Percentiles rank a stretch among this genome's conserved stretches.
Conservation (phyloP, 2,888 invertebrate genomes). For the Dolomedes plantarius region DNA sequence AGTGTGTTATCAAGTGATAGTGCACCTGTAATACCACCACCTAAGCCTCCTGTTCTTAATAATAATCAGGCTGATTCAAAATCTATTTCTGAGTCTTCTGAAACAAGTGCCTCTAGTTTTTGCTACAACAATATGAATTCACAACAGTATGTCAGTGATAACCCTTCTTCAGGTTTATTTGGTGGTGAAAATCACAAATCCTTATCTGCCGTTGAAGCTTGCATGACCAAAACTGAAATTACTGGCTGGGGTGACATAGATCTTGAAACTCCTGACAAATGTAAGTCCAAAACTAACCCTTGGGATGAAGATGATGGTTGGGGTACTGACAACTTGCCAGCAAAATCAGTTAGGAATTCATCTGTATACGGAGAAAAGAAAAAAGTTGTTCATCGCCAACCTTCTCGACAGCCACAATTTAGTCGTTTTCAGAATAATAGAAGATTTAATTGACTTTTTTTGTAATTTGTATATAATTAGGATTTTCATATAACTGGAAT, state of each 20-base stretch:
- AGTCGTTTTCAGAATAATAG: neutral
- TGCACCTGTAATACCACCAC: slow-evolving; percentile 27
- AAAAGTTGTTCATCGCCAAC: neutral
- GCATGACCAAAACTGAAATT: neutral
- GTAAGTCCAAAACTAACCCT: neutral
- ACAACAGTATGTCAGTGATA: too few species aligned
- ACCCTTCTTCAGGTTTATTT: neutral
- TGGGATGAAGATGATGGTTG: slow-evolving; percentile 23
- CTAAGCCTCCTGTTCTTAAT: neutral
- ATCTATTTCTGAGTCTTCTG: neutral
- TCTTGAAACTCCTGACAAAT: neutral
- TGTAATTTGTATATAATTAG: neutral
- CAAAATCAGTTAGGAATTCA: slow-evolving; percentile 22
- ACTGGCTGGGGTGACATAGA: slow-evolving; percentile 14
- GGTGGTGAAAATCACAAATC: neutral
- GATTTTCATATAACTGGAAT: too few species aligned
- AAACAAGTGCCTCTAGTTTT: neutral
- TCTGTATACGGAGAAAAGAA: neutral
- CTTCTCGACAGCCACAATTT: neutral
- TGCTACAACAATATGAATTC: neutral
- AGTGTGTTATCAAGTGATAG: slow-evolving; percentile 4
- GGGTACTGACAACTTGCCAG: neutral
- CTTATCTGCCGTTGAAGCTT: neutral
- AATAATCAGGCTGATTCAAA: neutral
- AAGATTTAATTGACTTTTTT: neutral